Conservation (phyloP, 2,888 invertebrate genomes). For the Stratiomys singularior region DNA sequence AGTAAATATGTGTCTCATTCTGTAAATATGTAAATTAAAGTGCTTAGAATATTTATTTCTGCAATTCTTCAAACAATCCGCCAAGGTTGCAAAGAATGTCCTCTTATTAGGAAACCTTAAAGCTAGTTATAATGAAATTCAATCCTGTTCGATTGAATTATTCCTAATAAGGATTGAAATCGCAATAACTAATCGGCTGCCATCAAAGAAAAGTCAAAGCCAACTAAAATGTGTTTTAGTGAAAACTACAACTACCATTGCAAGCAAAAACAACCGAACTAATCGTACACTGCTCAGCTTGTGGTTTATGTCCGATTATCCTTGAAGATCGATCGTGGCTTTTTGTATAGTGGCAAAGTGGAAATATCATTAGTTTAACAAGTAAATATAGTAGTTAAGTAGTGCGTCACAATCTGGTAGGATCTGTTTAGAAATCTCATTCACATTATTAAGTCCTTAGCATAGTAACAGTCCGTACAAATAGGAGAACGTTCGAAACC, state of each 20-base stretch:
- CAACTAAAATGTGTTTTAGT: conserved; percentile 33
- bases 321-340: background rate
- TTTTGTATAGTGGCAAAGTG: background rate
- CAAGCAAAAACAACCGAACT: conserved; percentile 32
- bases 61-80: background rate
- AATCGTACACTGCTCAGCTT: conserved; percentile 11
- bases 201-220: background rate
- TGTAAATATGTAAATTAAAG: no score
- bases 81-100: no score
- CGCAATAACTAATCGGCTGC: no score
- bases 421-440: no score
- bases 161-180: no score
- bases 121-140: no score
- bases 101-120: no score
- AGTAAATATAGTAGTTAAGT: conserved; percentile 4
- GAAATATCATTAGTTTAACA: background rate
- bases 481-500: no score
- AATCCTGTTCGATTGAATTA: no score
- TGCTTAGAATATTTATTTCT: background rate
- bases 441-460: no score
- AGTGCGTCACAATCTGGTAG: background rate
- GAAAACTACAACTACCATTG: conserved; percentile 25
- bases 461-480: no score
- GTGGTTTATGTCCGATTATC: background rate
- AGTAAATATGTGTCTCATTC: no score